Conservation (phyloP, 1,140 invertebrate species). For the Rhyacophila brunnea region DNA sequence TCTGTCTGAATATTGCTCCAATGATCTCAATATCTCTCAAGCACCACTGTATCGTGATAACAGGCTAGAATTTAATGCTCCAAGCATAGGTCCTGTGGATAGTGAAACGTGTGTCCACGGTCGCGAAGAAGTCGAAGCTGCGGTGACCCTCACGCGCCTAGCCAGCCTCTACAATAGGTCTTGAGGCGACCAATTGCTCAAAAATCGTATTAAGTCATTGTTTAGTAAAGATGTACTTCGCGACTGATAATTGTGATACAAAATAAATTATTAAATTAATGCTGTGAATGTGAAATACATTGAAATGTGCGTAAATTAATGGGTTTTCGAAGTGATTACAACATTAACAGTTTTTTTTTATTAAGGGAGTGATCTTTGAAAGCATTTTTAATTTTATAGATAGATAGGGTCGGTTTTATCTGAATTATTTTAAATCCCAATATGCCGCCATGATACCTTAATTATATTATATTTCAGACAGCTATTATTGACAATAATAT, state of each 20-base stretch:
- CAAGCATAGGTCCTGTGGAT: no score
- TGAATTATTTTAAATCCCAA: no score
- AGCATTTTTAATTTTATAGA: no score
- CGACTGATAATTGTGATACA: conserved; percentile 28
- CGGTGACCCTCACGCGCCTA: conserved; percentile 62
- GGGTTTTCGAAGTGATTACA: no score
- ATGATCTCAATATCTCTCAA: conserved; percentile 13
- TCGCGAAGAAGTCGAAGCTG: conserved; percentile 68
- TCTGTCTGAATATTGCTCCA: conserved; percentile 3
- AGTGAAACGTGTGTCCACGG: conserved; percentile 45
- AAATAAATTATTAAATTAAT: conserved; percentile 14
- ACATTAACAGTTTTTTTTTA: no score
- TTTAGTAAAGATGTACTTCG: conserved; percentile 15
- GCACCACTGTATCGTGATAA: conserved; percentile 30
- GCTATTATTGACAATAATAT: no score
- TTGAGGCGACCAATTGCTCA: conserved; percentile 12
- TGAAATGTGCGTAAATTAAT: conserved; percentile 4
- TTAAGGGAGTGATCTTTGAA: no score
- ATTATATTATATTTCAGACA: no score
- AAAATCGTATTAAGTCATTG: conserved; percentile 5
- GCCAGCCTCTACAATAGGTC: conserved; percentile 41
- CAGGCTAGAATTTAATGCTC: conserved; percentile 10
- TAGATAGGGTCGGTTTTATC: no score
- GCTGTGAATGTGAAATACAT: conserved; percentile 4
- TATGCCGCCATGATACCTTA: no score